Evolutionary conservation across 2,797 vertebrate genomes (phyloP).

Genomic region (Cyprinella venusta): DNA sequence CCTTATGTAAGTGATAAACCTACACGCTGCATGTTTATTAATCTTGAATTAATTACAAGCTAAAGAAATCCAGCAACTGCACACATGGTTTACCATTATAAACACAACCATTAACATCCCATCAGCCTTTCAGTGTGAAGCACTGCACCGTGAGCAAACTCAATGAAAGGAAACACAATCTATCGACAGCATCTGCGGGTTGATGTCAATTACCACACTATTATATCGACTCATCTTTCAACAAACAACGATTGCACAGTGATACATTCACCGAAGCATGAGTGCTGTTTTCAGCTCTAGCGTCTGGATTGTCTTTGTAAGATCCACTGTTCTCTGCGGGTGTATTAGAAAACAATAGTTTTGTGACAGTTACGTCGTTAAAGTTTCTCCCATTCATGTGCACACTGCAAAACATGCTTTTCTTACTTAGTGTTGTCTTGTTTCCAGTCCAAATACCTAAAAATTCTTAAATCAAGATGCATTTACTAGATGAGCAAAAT

Average conservation of each 20-base stretch:
- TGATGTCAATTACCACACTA: background rate
- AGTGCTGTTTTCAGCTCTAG: background rate
- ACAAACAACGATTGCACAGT: background rate
- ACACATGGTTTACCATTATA: background rate
- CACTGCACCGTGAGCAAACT: background rate
- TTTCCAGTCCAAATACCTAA: no score
- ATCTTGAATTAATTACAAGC: background rate
- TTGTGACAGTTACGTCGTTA: background rate
- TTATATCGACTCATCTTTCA: background rate
- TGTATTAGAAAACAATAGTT: background rate
- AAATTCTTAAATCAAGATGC: no score
- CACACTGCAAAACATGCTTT: no score
- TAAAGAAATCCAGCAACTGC: background rate
- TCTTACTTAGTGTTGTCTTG: no score
- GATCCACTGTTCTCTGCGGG: background rate
- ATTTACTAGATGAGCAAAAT: no score
- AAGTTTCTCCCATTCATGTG: no score
- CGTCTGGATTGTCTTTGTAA: background rate
- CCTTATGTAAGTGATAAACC: background rate
- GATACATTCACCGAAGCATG: background rate
- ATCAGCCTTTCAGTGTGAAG: background rate
- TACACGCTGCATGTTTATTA: background rate
- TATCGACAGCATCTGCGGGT: background rate
- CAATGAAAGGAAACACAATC: background rate
- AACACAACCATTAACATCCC: background rate